These are phyloP conservation scores for Cheilosia grossa DNA, from an alignment of 2,888 invertebrate species.

Conservation along the genomic window DNA sequence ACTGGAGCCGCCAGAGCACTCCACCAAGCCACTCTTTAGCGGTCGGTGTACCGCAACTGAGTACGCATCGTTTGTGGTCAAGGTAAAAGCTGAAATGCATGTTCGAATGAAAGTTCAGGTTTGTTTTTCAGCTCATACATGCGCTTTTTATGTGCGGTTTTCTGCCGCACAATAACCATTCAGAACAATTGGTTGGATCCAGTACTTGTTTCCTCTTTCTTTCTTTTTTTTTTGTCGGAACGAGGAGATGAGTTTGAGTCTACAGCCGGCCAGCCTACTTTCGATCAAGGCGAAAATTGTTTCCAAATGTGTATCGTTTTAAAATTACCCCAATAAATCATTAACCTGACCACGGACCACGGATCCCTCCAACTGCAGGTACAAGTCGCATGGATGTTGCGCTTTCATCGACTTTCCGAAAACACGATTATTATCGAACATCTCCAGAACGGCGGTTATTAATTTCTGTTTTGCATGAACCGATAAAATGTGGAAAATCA, in stretches of 20 bases:
- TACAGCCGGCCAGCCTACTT: constrained; percentile 43
- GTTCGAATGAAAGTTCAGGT: constrained; percentile 55
- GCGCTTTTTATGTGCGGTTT: constrained; percentile 38
- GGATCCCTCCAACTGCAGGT: constrained; percentile 8
- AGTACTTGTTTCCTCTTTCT: neutral
- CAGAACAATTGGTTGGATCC: constrained; percentile 57
- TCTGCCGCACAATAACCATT: constrained; percentile 45
- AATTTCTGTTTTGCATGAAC: constrained; percentile 70
- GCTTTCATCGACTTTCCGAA: constrained; percentile 62
- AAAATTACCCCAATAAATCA: constrained; percentile 71
- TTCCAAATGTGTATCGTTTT: constrained; percentile 24
- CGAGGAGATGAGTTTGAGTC: constrained; percentile 25
- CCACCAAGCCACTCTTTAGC: constrained; percentile 56
- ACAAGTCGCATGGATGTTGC: constrained; percentile 34
- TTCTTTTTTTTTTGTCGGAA: neutral
- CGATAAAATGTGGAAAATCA: constrained; percentile 69
- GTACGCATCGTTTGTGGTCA: constrained; percentile 61
- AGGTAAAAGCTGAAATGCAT: constrained; percentile 53
- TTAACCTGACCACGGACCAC: constrained; percentile 33
- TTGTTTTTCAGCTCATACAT: constrained; percentile 44
- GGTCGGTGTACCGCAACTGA: constrained; percentile 57
- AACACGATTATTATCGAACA: constrained; percentile 68
- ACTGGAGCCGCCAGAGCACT: neutral
- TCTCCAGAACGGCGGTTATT: constrained; percentile 61
- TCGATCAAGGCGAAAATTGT: constrained; percentile 24